Percentiles rank a stretch among this genome's conserved stretches.
These are phyloP conservation scores for Diachrysia chrysitis DNA, from an alignment of 2,888 invertebrate genomes.

Conservation along the genomic window DNA sequence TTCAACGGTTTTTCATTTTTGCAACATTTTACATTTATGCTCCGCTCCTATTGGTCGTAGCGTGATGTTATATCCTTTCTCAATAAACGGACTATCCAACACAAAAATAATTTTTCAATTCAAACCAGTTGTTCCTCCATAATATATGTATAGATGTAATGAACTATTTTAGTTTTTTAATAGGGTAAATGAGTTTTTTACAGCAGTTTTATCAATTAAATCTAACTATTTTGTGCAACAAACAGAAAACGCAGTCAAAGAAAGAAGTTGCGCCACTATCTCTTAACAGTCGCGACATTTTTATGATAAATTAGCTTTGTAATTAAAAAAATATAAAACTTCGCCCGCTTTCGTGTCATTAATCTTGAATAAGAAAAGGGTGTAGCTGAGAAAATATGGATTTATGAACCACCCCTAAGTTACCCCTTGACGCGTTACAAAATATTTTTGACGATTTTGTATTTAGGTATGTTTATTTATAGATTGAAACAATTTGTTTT, in stretches of 20 bases:
- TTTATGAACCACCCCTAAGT: conserved; percentile 15
- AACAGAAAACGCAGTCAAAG: neutral
- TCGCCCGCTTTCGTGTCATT: conserved; percentile 9
- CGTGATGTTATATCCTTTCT: too few relatives aligned
- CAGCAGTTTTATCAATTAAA: neutral
- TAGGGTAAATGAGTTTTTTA: too few relatives aligned
- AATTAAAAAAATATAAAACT: conserved; percentile 30
- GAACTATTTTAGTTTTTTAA: too few relatives aligned
- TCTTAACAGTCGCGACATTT: neutral
- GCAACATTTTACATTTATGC: too few relatives aligned
- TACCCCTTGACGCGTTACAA: conserved; percentile 13
- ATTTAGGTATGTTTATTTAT: neutral
- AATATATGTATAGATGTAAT: too few relatives aligned
- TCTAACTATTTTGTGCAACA: neutral
- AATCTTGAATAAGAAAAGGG: conserved; percentile 25
- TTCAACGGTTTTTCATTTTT: too few relatives aligned
- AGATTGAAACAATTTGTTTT: neutral
- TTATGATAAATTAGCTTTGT: conserved; percentile 19
- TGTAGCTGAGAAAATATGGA: conserved; percentile 18
- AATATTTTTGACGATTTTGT: conserved; percentile 7
- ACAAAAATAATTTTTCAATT: too few relatives aligned
- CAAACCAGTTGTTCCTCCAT: too few relatives aligned
- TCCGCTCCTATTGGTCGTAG: too few relatives aligned
- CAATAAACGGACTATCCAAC: too few relatives aligned
- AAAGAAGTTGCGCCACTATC: conserved; percentile 15